Conservation (phyloP, 2,113 vertebrate genomes). For the Myodes glareolus region DNA sequence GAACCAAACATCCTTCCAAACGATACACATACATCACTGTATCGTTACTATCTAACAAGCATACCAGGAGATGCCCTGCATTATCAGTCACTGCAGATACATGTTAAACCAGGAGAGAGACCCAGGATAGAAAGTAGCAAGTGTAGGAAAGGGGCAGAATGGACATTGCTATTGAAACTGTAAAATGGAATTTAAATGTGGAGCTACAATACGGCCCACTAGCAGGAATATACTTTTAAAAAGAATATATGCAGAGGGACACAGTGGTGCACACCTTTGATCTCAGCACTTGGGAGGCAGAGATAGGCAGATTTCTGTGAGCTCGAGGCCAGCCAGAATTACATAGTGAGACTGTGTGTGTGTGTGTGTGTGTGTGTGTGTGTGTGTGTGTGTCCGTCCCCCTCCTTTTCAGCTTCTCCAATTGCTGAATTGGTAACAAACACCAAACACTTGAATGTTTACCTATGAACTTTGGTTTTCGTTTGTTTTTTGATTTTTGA, state of each 20-base stretch:
- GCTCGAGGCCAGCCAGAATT: not conserved
- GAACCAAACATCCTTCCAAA: not conserved
- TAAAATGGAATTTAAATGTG: not conserved
- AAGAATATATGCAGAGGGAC: not conserved
- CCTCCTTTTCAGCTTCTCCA: not conserved
- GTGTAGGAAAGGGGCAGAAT: not conserved
- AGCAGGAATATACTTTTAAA: not conserved
- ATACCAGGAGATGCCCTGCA: not conserved
- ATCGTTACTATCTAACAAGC: not conserved
- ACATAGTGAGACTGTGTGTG: not conserved
- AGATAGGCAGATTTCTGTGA: not conserved
- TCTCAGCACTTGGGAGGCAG: not conserved
- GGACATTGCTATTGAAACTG: not conserved
- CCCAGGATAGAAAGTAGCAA: not conserved
- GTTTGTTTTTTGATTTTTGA: no score
- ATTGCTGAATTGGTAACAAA: not conserved
- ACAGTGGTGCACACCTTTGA: not conserved
- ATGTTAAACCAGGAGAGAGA: not conserved
- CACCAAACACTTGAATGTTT: not conserved
- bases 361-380: no score
- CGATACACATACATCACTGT: not conserved
- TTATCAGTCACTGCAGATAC: not conserved
- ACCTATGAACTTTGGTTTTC: not conserved
- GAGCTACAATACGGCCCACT: not conserved
- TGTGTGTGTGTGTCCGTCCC: no score